Base-by-base conservation (phyloP, 2,113 vertebrate species). In the Hydrolagus affinis region DNA sequence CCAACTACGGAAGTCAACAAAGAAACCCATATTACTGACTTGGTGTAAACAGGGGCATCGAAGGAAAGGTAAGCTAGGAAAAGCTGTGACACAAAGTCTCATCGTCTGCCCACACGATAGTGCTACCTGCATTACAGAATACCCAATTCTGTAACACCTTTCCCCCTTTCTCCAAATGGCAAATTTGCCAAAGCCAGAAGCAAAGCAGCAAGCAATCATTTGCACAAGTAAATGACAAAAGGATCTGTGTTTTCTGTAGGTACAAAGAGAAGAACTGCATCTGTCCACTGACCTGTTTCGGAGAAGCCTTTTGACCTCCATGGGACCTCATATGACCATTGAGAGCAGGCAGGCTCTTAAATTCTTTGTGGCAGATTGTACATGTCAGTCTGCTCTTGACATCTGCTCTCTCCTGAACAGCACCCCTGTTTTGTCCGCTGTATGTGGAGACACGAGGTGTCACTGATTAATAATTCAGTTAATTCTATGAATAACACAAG, bases 241-340 rank as follows among this genome's bases (percentile, higher is more conserved):
- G 15, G 19, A 32, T 83, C 57, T 62, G 59, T 12, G 25, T n/a
- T 62, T 60, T 19, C 28, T 14, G 30, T 17, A 66, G 17, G 78
- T 30, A 2, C 70, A 1, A 30, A 70, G 17, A 44, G 56, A 17
- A 86, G 3, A 66, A 66, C 30, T 85, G 9, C 59, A 25, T 23
- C 0, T 44, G 17, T 2, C 12, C 87, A 83, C 87, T 88, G 88
- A 95, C 95, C 93, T 92, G 92, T 91, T 94, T 96, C 75, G 93
- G 89, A 88, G 92, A 92, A 86, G 94, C 91, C 89, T 94, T 91
- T 86, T 94, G 91, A 78, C 95, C 95, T 86, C 95, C 94, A 0
- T 96, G 95, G 85, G 94, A 96, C 86, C 95, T 92, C 95, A 96
- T 95, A 89, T 97, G 96, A 86, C 96, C 96, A n/a, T 96, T 96